These are phyloP conservation scores for Phorcus lineatus DNA, from an alignment of 2,888 invertebrate genomes.

Conservation along the genomic window DNA sequence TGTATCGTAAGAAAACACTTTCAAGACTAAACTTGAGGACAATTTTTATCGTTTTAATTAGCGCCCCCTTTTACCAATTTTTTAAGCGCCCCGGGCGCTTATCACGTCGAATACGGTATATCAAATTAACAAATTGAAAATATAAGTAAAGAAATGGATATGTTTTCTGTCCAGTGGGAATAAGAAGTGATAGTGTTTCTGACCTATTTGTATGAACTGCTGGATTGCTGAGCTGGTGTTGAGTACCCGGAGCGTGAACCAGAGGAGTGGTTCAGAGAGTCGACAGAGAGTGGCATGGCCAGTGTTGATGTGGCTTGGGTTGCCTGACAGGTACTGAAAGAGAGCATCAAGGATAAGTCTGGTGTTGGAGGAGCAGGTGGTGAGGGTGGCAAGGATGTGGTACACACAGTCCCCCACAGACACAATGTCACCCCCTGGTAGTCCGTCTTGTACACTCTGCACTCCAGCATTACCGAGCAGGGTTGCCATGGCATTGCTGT, in stretches of 20 bases:
- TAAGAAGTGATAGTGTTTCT: conserved; percentile 32
- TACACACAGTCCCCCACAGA: conserved; percentile 92
- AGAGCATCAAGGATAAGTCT: conserved; percentile 86
- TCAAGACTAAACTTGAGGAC: no score
- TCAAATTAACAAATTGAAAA: no score
- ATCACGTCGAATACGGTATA: no score
- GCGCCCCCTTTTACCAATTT: no score
- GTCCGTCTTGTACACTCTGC: conserved; percentile 63
- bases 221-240: conserved; percentile 85
- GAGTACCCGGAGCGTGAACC: conserved; percentile 87
- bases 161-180: neutral
- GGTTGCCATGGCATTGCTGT: conserved; percentile 83
- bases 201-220: conserved; percentile 84
- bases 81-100: no score
- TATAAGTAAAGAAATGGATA: no score
- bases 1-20: no score
- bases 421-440: conserved; percentile 78
- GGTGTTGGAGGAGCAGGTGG: conserved; percentile 85
- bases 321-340: conserved; percentile 81
- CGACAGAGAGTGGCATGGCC: conserved; percentile 76
- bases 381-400: conserved; percentile 86
- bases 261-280: conserved; percentile 90
- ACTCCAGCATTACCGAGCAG: conserved; percentile 78
- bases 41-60: no score
- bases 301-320: conserved; percentile 35